Conservation (phyloP, 1,140 invertebrate species). For the Formica selysi region DNA sequence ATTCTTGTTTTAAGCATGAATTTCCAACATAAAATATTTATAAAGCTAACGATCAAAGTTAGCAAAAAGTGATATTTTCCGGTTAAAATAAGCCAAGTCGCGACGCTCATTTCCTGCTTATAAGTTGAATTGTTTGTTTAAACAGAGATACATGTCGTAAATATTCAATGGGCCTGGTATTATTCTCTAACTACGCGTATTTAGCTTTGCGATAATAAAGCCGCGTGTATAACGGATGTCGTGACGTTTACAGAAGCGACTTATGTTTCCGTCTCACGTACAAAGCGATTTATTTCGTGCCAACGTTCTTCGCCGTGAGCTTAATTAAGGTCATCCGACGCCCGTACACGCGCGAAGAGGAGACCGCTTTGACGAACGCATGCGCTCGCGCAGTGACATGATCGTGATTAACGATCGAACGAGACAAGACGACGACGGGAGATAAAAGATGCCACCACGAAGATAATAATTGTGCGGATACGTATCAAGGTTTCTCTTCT, state of each 20-base stretch:
- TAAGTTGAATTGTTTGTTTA: conserved; percentile 4
- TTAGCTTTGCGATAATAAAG: conserved; percentile 57
- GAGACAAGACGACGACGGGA: conserved; percentile 42
- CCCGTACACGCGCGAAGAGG: conserved; percentile 22
- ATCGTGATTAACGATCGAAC: conserved; percentile 63
- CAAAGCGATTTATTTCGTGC: conserved; percentile 55
- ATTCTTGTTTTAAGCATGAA: too few species aligned
- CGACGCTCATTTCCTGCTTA: background rate
- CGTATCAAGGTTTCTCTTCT: background rate
- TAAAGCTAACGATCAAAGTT: background rate
- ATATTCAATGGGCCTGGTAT: conserved; percentile 46
- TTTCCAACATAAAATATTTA: background rate
- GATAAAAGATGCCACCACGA: conserved; percentile 58
- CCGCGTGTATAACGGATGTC: conserved; percentile 46
- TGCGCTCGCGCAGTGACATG: conserved; percentile 46
- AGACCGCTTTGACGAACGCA: conserved; percentile 48
- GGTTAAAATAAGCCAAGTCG: background rate
- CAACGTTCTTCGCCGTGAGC: conserved; percentile 61
- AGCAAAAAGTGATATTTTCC: background rate
- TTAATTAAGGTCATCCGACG: conserved; percentile 71
- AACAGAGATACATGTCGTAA: conserved; percentile 34
- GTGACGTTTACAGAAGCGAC: conserved; percentile 56
- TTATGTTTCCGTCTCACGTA: conserved; percentile 63
- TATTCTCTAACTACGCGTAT: conserved; percentile 51
- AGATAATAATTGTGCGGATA: conserved; percentile 1